Base-by-base conservation (phyloP, 2,113 vertebrate genomes). In the Toxotes chatareus region DNA sequence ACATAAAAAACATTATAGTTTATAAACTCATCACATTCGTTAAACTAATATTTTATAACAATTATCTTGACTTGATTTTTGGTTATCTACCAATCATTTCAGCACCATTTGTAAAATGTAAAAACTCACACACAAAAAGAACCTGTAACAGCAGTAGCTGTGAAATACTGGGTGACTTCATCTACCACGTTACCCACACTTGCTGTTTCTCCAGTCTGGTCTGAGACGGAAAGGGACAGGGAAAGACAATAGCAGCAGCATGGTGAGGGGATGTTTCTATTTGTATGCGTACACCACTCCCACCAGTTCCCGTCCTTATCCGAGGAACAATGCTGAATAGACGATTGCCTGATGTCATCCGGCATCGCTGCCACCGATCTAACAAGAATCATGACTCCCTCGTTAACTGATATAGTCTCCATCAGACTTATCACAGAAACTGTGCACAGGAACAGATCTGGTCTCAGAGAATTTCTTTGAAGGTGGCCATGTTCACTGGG, bases 291-390 rank as follows among this genome's bases (percentile, higher is more conserved):
- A 62, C 81, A 82, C 53, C 74, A 57, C 85, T 77, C 73, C 75
- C 84, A 63, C 61, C 64, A 73, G 67, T 53, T 76, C 62, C 71
- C 73, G 62, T 63, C 76, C 73, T 32, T 57, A 75, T 78, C 68
- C 23, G 10, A 32, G 72, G 80, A 91, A 93, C 93, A 94, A 92
- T 94, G 74, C 70, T 86, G 70, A 86, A 92, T 90, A 84, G 81
- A 91, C 77, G 67, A 68, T 67, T 61, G 79, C 79, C 85, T 91
- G 88, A 87, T 93, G 90, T 93, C 92, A 93, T 85, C 82, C 66
- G 57, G 55, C 75, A 44, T 68, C 19, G 56, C 83, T 79, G 84
- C 80, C 78, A 83, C 89, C 79, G 79, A 88, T 91, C 81, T 82
- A 90, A 91, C 76, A 32, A 19, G 31, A 73, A 79, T 76, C 76